Conservation (phyloP, 2,888 invertebrate genomes). For the Exephanes ischioxanthus region DNA sequence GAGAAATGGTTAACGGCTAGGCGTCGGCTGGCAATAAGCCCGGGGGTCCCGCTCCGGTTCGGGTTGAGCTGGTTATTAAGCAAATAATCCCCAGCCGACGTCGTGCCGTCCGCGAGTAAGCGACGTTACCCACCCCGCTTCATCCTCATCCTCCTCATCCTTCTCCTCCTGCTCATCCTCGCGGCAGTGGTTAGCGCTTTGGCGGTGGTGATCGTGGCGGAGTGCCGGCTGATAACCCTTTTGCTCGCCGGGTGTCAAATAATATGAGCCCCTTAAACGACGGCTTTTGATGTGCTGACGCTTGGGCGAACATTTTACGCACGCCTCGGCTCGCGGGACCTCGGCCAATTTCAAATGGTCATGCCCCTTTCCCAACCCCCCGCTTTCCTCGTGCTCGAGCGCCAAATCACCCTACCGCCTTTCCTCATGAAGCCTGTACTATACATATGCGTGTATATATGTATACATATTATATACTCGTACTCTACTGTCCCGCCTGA, state of each 20-base stretch:
- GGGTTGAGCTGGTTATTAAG: conserved; percentile 78
- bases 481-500: not conserved
- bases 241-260: conserved; percentile 77
- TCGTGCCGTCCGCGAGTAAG: conserved; percentile 30
- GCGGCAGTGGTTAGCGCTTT: conserved; percentile 43
- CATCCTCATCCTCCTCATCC: conserved; percentile 3
- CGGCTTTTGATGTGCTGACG: conserved; percentile 83
- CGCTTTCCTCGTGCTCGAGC: conserved; percentile 11
- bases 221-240: conserved; percentile 80
- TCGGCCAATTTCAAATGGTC: conserved; percentile 77
- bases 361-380: conserved; percentile 3
- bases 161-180: not conserved
- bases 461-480: not conserved
- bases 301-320: conserved; percentile 80
- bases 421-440: conserved; percentile 39
- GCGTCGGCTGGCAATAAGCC: conserved; percentile 78
- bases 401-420: conserved; percentile 41
- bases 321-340: conserved; percentile 71
- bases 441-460: not conserved
- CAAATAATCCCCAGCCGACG: conserved; percentile 74
- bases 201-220: conserved; percentile 67
- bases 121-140: conserved; percentile 23
- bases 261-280: conserved; percentile 82
- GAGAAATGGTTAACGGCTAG: conserved; percentile 25
- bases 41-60: conserved; percentile 75